These are phyloP conservation scores for Saimiri boliviensis DNA, from an alignment of 2,113 vertebrate genomes.

Conservation along the genomic window DNA sequence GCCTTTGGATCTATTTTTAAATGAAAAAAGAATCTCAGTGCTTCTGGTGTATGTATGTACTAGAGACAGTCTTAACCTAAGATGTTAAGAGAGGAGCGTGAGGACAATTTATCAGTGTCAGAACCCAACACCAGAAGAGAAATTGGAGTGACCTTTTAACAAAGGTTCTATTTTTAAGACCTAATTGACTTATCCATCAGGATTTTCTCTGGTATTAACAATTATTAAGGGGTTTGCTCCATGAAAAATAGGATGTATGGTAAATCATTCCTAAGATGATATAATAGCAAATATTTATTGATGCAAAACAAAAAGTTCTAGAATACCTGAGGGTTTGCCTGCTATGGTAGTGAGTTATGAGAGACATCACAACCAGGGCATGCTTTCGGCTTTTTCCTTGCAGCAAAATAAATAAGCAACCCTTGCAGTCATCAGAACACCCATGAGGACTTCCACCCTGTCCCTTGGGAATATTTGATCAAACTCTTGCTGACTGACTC, in stretches of 20 bases:
- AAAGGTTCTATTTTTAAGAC: conserved; percentile 73
- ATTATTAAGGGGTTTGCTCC: conserved; percentile 30
- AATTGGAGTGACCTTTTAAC: conserved; percentile 62
- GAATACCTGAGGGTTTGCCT: neutral
- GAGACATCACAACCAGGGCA: neutral
- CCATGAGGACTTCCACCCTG: neutral
- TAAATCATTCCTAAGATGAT: conserved; percentile 38
- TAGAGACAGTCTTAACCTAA: conserved; percentile 64
- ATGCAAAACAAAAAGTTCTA: conserved; percentile 52
- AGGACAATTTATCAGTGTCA: conserved; percentile 69
- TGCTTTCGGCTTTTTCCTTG: conserved; percentile 15
- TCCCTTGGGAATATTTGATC: neutral
- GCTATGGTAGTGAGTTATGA: neutral
- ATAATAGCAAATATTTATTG: conserved; percentile 58
- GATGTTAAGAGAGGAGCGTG: conserved; percentile 51
- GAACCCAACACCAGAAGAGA: conserved; percentile 54
- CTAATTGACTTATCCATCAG: conserved; percentile 59
- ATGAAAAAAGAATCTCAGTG: conserved; percentile 38
- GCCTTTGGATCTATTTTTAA: conserved; percentile 72
- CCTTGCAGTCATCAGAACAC: neutral
- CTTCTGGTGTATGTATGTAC: conserved; percentile 57
- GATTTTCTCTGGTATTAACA: conserved; percentile 65
- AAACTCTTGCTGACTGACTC: neutral
- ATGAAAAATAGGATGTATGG: conserved; percentile 63
- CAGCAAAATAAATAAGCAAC: neutral